A percentile compares a stretch with the other conserved stretches of the same genome.
Evolutionary conservation across 2,113 vertebrate genomes (phyloP).

Genomic region (Castor canadensis): DNA sequence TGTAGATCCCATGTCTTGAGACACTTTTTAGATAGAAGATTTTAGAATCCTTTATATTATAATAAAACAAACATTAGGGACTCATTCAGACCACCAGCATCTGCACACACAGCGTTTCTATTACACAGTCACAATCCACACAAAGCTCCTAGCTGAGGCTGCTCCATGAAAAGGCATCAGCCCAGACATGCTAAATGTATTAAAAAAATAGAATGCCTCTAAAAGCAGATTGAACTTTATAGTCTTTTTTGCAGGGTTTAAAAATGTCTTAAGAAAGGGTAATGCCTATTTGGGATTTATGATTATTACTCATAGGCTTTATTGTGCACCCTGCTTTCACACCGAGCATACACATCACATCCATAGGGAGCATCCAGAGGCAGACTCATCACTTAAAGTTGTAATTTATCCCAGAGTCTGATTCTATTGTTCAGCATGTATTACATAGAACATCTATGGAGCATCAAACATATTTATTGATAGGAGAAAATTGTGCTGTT

Average conservation of each 20-base stretch:
- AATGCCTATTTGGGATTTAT: constrained; percentile 59
- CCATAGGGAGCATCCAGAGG: background rate
- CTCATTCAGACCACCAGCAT: constrained; percentile 29
- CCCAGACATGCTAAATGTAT: background rate
- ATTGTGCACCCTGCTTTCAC: background rate
- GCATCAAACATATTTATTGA: constrained; percentile 71
- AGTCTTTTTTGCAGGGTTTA: constrained; percentile 36
- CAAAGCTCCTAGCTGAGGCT: constrained; percentile 56
- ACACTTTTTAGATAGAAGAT: constrained; percentile 4
- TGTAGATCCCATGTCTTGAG: background rate
- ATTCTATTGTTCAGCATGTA: constrained; percentile 61
- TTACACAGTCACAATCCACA: constrained; percentile 17
- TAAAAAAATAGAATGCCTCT: constrained; percentile 47
- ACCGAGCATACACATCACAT: background rate
- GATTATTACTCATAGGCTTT: constrained; percentile 21
- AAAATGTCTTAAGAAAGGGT: constrained; percentile 47
- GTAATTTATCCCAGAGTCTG: constrained; percentile 57
- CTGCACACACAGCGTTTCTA: constrained; percentile 53
- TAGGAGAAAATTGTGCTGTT: constrained; percentile 61
- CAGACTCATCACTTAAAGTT: background rate
- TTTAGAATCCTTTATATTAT: constrained; percentile 47
- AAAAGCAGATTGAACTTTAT: constrained; percentile 18
- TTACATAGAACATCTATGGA: constrained; percentile 55
- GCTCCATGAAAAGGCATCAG: constrained; percentile 52
- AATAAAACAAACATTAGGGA: background rate